Percentiles rank a stretch among this genome's conserved stretches.
Conservation (phyloP, 2,113 vertebrate genomes). For the Trematocara zebra region DNA sequence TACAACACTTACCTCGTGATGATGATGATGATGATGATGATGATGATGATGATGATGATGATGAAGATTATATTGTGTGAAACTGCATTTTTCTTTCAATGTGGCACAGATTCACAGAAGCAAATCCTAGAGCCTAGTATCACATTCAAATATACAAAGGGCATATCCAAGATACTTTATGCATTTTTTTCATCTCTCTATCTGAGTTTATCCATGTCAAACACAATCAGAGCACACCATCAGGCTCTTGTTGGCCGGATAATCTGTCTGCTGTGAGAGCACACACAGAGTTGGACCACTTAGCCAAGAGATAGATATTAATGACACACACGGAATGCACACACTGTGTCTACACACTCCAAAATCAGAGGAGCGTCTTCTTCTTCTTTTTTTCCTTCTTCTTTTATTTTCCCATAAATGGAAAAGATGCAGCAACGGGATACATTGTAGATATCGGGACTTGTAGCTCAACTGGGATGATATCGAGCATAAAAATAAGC, state of each 20-base stretch:
- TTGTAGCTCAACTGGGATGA: neutral
- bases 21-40: neutral
- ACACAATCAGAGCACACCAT: neutral
- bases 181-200: neutral
- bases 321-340: neutral
- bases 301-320: conserved; percentile 2
- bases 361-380: neutral
- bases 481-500: neutral
- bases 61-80: neutral
- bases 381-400: neutral
- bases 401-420: neutral
- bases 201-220: neutral
- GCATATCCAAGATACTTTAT: neutral
- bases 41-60: neutral
- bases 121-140: neutral
- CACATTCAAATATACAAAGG: neutral
- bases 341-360: neutral
- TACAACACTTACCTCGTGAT: neutral
- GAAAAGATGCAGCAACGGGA: neutral
- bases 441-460: conserved; percentile 1
- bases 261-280: neutral
- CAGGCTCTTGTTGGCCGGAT: neutral
- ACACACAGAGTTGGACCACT: neutral
- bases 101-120: neutral
- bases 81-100: neutral